A percentile compares a stretch with the other conserved stretches of the same genome.
Evolutionary conservation across 2,797 vertebrate species (phyloP).

Genomic region (Oreochromis grahami): DNA sequence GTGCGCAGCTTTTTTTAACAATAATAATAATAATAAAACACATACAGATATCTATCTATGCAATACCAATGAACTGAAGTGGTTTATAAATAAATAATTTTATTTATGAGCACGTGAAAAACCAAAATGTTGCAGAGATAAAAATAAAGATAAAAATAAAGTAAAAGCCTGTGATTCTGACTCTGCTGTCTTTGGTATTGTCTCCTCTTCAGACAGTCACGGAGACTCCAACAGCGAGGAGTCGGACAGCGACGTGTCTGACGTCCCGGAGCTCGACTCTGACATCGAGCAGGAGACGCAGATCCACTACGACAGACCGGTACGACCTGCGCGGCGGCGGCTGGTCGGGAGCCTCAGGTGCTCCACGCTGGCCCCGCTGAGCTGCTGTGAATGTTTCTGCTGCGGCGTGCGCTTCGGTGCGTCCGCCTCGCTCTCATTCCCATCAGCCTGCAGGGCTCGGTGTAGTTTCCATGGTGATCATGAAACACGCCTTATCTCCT

Average conservation of each 20-base stretch:
- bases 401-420: not conserved
- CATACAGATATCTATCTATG: fast-evolving
- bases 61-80: not conserved
- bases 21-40: not conserved
- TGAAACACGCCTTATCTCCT: conserved; percentile 39
- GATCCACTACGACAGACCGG: conserved; percentile 86
- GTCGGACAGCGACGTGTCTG: conserved; percentile 75
- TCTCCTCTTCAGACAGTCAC: conserved; percentile 74
- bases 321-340: conserved; percentile 23
- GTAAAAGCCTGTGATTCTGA: not conserved
- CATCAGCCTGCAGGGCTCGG: not conserved
- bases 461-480: conserved; percentile 34
- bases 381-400: not conserved
- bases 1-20: not conserved
- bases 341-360: not conserved
- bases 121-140: not conserved
- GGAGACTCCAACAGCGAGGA: conserved; percentile 92
- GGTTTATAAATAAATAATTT: not conserved
- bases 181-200: not conserved
- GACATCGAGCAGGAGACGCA: conserved; percentile 97
- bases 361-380: not conserved
- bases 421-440: not conserved
- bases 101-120: not conserved
- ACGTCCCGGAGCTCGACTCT: conserved; percentile 92
- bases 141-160: not conserved